These are phyloP conservation scores for Otocyon megalotis DNA, from an alignment of 2,113 vertebrate species.

Conservation along the genomic window DNA sequence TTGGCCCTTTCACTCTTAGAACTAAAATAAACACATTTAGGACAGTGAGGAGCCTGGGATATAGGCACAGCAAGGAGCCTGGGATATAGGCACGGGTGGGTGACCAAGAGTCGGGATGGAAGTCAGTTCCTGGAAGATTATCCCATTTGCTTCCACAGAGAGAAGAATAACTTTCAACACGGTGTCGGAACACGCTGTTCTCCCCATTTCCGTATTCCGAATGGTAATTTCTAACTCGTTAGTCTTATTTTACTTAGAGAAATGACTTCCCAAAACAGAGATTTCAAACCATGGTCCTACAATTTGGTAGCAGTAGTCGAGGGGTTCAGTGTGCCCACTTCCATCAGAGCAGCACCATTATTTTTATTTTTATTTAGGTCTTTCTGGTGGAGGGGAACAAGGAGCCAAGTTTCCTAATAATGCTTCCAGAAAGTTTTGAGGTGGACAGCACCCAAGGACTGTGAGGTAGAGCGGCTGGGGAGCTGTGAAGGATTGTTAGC, in stretches of 20 bases:
- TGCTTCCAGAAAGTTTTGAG: conserved; percentile 55
- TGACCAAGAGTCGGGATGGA: not conserved
- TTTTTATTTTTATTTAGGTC: conserved; percentile 12
- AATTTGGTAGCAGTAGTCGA: not conserved
- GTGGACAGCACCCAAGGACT: not conserved
- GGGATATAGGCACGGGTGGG: not conserved
- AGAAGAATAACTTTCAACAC: not conserved
- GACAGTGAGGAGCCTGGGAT: not conserved
- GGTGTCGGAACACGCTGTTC: not conserved
- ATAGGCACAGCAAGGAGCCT: not conserved
- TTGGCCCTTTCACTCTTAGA: not conserved
- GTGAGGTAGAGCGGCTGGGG: not conserved
- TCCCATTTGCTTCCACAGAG: not conserved
- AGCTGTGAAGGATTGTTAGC: conserved; percentile 10
- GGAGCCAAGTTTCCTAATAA: not conserved
- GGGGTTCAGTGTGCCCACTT: not conserved
- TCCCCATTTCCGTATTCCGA: not conserved
- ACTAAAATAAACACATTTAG: not conserved
- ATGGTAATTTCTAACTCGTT: not conserved
- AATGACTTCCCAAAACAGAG: not conserved
- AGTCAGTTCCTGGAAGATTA: not conserved
- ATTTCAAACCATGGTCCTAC: not conserved
- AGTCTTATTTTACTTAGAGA: not conserved
- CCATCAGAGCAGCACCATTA: not conserved
- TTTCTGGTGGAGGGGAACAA: conserved; percentile 35